A percentile compares a stretch with the other conserved stretches of the same genome.
Evolutionary conservation across 2,888 invertebrate genomes (phyloP).

Genomic region (Sarcophaga carnaria): DNA sequence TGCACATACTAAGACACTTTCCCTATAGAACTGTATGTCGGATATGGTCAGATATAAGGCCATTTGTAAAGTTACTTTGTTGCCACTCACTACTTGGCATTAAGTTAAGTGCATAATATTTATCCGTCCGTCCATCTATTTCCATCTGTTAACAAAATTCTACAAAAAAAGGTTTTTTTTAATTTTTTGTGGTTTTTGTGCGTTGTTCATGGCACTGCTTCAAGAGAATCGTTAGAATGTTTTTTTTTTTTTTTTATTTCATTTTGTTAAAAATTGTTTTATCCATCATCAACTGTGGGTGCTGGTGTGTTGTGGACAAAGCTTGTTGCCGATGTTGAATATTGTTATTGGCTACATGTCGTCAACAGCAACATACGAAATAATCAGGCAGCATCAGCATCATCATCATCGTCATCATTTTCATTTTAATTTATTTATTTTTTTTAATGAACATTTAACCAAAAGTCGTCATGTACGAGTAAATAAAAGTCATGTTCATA

Average conservation of each 20-base stretch:
- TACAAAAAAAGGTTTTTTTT: background rate
- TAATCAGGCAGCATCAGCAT: slow-evolving; percentile 43
- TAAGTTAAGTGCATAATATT: slow-evolving; percentile 10
- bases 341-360: slow-evolving; percentile 68
- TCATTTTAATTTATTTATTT: slow-evolving; percentile 51
- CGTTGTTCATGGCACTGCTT: slow-evolving; percentile 44
- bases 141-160: slow-evolving; percentile 47
- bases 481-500: slow-evolving; percentile 66
- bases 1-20: too few relatives aligned
- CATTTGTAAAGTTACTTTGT: background rate
- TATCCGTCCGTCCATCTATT: slow-evolving; percentile 15
- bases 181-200: background rate
- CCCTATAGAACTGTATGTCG: too few relatives aligned
- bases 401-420: slow-evolving; percentile 48
- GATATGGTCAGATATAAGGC: too few relatives aligned
- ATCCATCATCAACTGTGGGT: slow-evolving; percentile 64
- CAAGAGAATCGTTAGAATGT: slow-evolving; percentile 48
- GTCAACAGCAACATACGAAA: slow-evolving; percentile 59
- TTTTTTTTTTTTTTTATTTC: background rate
- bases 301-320: slow-evolving; percentile 16
- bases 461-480: slow-evolving; percentile 49
- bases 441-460: slow-evolving; percentile 31
- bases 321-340: slow-evolving; percentile 59
- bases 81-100: slow-evolving; percentile 12
- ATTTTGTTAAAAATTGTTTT: slow-evolving; percentile 41